Base-by-base conservation (phyloP, 1,140 invertebrate genomes). In the Arion vulgaris region DNA sequence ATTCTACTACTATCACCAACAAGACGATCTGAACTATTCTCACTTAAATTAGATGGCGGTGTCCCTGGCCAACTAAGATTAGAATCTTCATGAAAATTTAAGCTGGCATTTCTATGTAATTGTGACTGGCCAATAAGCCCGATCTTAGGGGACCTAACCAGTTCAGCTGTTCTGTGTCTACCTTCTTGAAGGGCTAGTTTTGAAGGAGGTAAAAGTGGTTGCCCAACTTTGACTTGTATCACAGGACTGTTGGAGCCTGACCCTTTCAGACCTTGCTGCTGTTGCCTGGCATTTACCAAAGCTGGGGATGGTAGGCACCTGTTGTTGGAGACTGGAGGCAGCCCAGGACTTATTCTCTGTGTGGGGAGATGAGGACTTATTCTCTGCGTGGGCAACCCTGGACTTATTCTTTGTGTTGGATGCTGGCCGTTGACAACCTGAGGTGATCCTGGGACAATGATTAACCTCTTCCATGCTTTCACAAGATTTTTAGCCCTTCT, bases 61-160 rank as follows among this genome's bases (percentile, higher is more conserved):
- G 82, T 78, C 7, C 51, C 19, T 34, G 78, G 75, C 84, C 84
- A 82, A 39, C 80, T 85, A 26, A 75, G 41, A 74, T 84, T 84
- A 0, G 75, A 84, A 39, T 82, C 83, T n/a, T 84, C 83, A 57
- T 69, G 41, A 9, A 34, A 39, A 45, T 45, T 77, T 19, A 57
- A 17, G 28, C 32, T 76, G 1, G 36, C 68, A 80, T 32, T 71
- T 34, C 66, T 45, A 23, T 17, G 34, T 19, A 39, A 15, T 38
- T 73, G 45, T 38, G 51, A 28, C 73, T 75, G 41, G 73, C 73
- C 66, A 49, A 34, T 9, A 13, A 7, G 5, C 34, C 41, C 73
- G 19, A 38, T 1, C 53, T 23, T 69, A 34, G 53, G 82, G 2
- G 76, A 69, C 39, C 28, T 83, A 66, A 53, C 32, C 39, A 38